Base-by-base conservation (phyloP, 2,888 invertebrate species). In the Chymomyza caudatula region DNA sequence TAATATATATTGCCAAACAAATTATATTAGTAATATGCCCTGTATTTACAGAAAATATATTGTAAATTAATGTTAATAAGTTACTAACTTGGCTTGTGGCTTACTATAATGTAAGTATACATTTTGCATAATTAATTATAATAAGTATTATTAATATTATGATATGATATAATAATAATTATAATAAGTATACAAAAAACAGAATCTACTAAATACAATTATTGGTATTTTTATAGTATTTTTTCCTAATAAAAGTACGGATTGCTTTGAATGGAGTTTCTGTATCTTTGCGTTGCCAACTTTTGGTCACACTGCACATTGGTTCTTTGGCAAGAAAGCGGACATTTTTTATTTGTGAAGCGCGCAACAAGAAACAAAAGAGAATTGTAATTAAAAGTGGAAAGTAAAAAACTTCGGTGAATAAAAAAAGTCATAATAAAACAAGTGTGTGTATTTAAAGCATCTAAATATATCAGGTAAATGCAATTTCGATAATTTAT, bases 391-490 rank as follows among this genome's bases (percentile, higher is more conserved):
- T 47, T 47, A 67, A 69, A 69, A 56, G 60, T 69, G 61, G 67
- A 59, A 66, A 61, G 66, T 37, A 37, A 37, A 37, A 37, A 51
- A 20, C 20, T 47, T 51, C 20, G 51, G 20, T 37, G 29, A 8
- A 37, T 37, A 37, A 37, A 37, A 37, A 17, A 51, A 51, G 22
- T 11, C 20, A 11, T 78, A 76, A 84, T 82, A 76, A 78, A 51
- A 63, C 71, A 78, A 81, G 86, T 86, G 82, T 73, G 86, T 69
- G 65, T 63, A 58, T 71, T 67, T 69, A 63, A 64, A 54, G 70
- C 47, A 71, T 71, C 65, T 37, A 57, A 84, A 74, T 37, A 37
- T 37, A 37, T 63, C 86, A 81, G 80, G 80, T 81, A 81, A 81
- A 76, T 86, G 67, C 37, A 53, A 74, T 67, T 62, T 69, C 51